A percentile compares a stretch with the other conserved stretches of the same genome.
Conservation (phyloP, 2,888 invertebrate species). For the Aradus depressus region DNA sequence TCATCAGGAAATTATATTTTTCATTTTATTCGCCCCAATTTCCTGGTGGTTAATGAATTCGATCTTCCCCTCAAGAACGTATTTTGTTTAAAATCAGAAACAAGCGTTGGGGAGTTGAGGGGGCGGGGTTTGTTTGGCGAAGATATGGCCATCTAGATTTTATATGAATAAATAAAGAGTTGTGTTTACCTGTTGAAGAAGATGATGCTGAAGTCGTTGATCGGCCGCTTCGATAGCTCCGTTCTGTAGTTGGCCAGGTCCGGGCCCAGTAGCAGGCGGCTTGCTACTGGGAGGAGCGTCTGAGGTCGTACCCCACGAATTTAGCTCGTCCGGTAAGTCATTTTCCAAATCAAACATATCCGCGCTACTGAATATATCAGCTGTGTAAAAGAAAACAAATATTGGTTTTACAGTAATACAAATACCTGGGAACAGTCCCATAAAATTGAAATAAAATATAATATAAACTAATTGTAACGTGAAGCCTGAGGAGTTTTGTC, state of each 20-base stretch:
- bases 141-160: too few species aligned
- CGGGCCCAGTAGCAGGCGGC: constrained; percentile 73
- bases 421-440: not conserved
- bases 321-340: constrained; percentile 79
- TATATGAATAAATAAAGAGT: not conserved
- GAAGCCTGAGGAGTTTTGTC: too few species aligned
- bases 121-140: too few species aligned
- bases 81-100: too few species aligned
- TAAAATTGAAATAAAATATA: constrained; percentile 2
- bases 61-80: too few species aligned
- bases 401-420: not conserved
- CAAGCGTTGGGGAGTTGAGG: too few species aligned
- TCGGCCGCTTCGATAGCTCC: constrained; percentile 24
- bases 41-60: too few species aligned
- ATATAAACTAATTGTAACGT: too few species aligned
- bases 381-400: constrained; percentile 22
- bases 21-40: too few species aligned
- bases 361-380: constrained; percentile 71
- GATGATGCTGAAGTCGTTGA: constrained; percentile 24
- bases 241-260: constrained; percentile 41
- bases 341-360: constrained; percentile 84
- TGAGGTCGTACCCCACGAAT: constrained; percentile 51
- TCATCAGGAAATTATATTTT: too few species aligned
- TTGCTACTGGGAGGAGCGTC: constrained; percentile 49
- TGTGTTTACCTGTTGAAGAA: constrained; percentile 14